These are phyloP conservation scores for Iphiclides podalirius DNA, from an alignment of 2,888 invertebrate species.

Conservation along the genomic window DNA sequence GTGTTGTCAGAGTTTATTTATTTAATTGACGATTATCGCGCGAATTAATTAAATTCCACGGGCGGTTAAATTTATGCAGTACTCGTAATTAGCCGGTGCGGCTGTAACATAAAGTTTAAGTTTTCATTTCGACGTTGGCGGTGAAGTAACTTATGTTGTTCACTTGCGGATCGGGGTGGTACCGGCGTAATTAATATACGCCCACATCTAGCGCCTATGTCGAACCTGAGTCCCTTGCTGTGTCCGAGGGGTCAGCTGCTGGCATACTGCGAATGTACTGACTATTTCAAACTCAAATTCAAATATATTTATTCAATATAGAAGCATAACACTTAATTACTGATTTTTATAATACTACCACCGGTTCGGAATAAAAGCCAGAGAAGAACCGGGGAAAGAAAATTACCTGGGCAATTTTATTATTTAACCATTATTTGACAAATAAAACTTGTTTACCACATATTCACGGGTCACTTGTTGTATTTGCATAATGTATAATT, in stretches of 20 bases:
- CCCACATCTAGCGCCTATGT: slow-evolving; percentile 44
- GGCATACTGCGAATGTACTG: no score
- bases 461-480: no score
- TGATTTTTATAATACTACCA: no score
- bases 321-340: no score
- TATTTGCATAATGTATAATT: no score
- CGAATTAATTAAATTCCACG: slow-evolving; percentile 10
- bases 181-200: slow-evolving; percentile 62
- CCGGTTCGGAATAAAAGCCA: no score
- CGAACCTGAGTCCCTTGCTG: slow-evolving; percentile 37
- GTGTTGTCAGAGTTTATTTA: not conserved
- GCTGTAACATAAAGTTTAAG: slow-evolving; percentile 19
- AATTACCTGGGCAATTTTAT: no score
- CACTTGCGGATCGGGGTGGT: slow-evolving; percentile 42
- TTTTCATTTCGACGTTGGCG: slow-evolving; percentile 19
- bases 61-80: not conserved
- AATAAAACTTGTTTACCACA: no score
- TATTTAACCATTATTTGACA: no score
- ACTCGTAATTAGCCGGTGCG: slow-evolving; percentile 12
- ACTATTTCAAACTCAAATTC: no score
- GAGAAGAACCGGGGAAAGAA: no score
- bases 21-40: not conserved
- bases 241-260: slow-evolving; percentile 6
- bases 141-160: slow-evolving; percentile 15
- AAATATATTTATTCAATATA: no score